Percentiles rank a stretch among this genome's conserved stretches.
phyloP scores from a whole-genome alignment of 2,113 vertebrate genomes.

The Urocitellus parryii region DNA sequence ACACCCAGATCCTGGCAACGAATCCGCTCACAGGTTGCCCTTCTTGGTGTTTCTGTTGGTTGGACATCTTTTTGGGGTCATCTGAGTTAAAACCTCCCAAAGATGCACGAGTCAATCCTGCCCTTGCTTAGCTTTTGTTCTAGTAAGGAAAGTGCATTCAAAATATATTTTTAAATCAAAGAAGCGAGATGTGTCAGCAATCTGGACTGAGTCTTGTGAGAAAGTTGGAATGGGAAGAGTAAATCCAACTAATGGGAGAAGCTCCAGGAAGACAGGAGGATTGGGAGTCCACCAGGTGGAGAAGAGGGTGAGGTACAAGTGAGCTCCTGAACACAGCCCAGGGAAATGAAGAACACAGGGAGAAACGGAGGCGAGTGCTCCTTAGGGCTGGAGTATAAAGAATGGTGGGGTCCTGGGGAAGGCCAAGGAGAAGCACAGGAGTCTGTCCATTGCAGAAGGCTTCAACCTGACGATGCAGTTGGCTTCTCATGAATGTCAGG shows the following conservation, averaged over 20 bases:
- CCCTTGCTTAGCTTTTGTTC: background rate
- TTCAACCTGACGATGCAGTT: background rate
- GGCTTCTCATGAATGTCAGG: background rate
- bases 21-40: background rate
- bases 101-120: background rate
- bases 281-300: background rate
- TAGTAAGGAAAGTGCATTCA: background rate
- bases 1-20: background rate
- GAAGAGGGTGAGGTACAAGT: background rate
- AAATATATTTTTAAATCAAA: background rate
- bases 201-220: background rate
- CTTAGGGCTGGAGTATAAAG: background rate
- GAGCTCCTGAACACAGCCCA: background rate
- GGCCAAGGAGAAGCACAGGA: background rate
- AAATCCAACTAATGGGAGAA: background rate
- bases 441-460: fast-evolving
- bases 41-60: background rate
- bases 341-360: fast-evolving
- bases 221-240: background rate
- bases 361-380: background rate
- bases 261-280: background rate
- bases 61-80: background rate
- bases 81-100: background rate
- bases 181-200: background rate
- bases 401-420: background rate